Base-by-base conservation (phyloP, 1,140 invertebrate species). In the Nasonia giraulti region DNA sequence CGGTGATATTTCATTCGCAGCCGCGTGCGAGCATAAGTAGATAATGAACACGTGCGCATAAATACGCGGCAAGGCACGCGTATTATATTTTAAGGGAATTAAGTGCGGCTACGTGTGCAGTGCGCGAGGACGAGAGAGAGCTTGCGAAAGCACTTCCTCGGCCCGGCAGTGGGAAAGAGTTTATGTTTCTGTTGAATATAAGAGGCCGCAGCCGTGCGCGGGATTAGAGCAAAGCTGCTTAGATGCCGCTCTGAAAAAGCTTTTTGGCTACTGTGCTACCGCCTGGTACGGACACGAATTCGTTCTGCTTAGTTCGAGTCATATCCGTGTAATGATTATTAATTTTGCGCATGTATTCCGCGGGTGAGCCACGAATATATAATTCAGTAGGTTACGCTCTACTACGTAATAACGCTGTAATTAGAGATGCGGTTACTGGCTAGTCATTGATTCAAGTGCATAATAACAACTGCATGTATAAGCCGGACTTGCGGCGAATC, bases 161-260 rank as follows among this genome's bases (percentile, higher is more conserved):
- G 2, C 17, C 2, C 62, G 50, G 2, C 5, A 50, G 17, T 3
- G 62, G 10, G 78, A n/a, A 47, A 69, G 33, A 62, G 78, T 69
- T 80, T 80, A 47, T 68, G 78, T 69, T 80, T 80, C 78, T 79
- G 78, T 69, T 66, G 78, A 66, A 80, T 69, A 68, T 80, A 80
- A 66, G 33, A 8, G 23, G 31, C 76, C 1, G 50, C 8, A 12
- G 55, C 76, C 23, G 71, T 40, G 40, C 1, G 20, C 4, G 55
- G n/a, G 20, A 20, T 80, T 80, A 80, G 31, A 44, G 79, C 66
- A 80, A 81, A 81, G 80, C 80, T 81, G 68, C 68, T 81, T 73
- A 73, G 62, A 71, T 80, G 69, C 44, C 27, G 12, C 69, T 69
- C 40, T 50, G 80, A 71, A 55, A 81, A 81, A 81, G 79, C 79